phyloP scores from a whole-genome alignment of 92 coral and sea anemone species.

The Epizoanthus scotinus region DNA sequence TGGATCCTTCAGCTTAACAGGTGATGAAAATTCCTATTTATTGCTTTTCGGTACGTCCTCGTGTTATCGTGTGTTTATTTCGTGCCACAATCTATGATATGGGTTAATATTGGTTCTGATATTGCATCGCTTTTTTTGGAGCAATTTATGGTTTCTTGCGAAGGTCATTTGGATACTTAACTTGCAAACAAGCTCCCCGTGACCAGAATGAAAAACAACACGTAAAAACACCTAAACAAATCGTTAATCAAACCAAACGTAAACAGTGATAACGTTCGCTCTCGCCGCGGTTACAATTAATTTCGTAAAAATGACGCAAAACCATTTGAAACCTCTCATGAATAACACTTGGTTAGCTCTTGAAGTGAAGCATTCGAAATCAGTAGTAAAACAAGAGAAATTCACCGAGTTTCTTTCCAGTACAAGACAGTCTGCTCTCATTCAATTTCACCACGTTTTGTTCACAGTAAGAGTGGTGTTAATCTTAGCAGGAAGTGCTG shows the following conservation, averaged over 20 bases:
- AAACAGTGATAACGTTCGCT: background rate
- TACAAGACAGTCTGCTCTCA: background rate
- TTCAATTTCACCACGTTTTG: background rate
- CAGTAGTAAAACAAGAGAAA: background rate
- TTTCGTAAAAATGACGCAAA: background rate
- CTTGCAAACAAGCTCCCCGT: constrained; percentile 19
- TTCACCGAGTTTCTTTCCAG: background rate
- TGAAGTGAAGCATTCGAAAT: background rate
- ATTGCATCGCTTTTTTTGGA: background rate
- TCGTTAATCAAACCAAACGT: constrained; percentile 38
- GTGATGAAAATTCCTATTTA: constrained; percentile 33
- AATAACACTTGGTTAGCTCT: background rate
- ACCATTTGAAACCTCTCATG: background rate
- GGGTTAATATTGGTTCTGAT: background rate
- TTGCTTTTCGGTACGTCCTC: constrained; percentile 5
- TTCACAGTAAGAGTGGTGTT: constrained; percentile 3
- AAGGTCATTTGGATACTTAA: constrained; percentile 37
- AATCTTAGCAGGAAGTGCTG: constrained; percentile 21
- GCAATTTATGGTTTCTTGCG: constrained; percentile 13
- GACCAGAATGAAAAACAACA: constrained; percentile 29
- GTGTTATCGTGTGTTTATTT: constrained; percentile 36
- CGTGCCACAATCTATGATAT: background rate
- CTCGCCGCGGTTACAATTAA: constrained; percentile 7
- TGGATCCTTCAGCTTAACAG: constrained; percentile 34
- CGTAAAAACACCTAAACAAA: constrained; percentile 15